Conservation (phyloP, 2,113 vertebrate genomes). For the Rhinoderma darwinii region DNA sequence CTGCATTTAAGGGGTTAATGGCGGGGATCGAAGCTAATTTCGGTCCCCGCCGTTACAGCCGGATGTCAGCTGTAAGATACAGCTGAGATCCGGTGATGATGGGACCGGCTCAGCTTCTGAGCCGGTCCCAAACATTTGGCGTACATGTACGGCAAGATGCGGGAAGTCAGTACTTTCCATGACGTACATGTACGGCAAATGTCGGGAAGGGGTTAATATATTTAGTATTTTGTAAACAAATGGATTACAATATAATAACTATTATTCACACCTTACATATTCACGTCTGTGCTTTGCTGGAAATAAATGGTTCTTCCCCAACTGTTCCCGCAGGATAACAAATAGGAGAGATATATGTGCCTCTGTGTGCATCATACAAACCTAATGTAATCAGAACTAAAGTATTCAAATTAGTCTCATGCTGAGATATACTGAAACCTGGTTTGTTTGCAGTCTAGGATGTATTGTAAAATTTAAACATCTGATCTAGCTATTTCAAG, state of each 20-base stretch:
- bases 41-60: too few species aligned
- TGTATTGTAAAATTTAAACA: neutral
- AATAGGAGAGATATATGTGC: slow-evolving; percentile 13
- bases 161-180: too few species aligned
- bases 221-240: slow-evolving; percentile 17
- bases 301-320: slow-evolving; percentile 26
- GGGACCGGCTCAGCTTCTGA: too few species aligned
- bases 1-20: too few species aligned
- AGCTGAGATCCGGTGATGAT: too few species aligned
- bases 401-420: slow-evolving; percentile 31
- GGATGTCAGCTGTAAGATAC: too few species aligned
- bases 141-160: too few species aligned
- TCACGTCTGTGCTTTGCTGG: slow-evolving; percentile 2
- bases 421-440: slow-evolving; percentile 8
- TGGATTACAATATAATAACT: neutral
- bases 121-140: too few species aligned
- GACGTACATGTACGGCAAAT: too few species aligned
- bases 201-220: too few species aligned
- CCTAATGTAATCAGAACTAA: slow-evolving; percentile 39
- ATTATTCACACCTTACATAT: slow-evolving; percentile 9
- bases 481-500: slow-evolving; percentile 17
- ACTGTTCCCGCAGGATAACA: slow-evolving; percentile 23
- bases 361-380: slow-evolving; percentile 21
- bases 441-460: slow-evolving; percentile 26
- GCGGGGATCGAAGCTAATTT: too few species aligned